Evolutionary conservation across 2,888 invertebrate genomes (phyloP), one percentile per base, ranked within the genome.

Genomic region (Helobdella robusta): DNA sequence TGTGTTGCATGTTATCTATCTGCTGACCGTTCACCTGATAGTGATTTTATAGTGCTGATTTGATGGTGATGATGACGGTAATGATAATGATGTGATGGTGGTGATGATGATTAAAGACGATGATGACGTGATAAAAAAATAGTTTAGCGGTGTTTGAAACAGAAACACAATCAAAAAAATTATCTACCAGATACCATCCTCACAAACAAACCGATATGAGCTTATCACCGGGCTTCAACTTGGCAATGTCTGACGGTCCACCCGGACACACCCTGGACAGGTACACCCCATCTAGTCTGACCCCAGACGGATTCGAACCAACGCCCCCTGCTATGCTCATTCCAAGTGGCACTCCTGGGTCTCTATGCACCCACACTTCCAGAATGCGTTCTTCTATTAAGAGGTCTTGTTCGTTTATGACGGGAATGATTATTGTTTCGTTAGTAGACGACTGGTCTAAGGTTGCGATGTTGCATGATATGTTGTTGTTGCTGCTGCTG

Each of bases 291-390:
- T 66, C 56, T 18, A 56, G 11, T 8, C 63, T 18, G 54, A 48
- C 25, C 2, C 64, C 48, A 15, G 20, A 40, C 5, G 46, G 28
- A 32, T 34, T 56, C 15, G 61, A 48, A 4, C 66, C 66, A 2
- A 61, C 50, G 5, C 66, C 60, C 11, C 66, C 66, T 11, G 66
- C 61, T 18, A 66, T 66, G 40, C 66, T 62, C 66, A 66, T 66
- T 2, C 66, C 66, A 25, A 66, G 61, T 5, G 66, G 61, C n/a
- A 46, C 66, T 2, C 61, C 56, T 2, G 61, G 54, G 18, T 52
- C 48, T 8, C 66, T 46, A 28, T 44, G 36, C 30, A 66, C 60
- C 34, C 60, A 59, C 20, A 66, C 50, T 52, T 66, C 66, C 4
- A 63, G 48, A 25, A 48, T 50, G n/a, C 48, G 3, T 35, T 63